Evolutionary conservation across 1,140 invertebrate genomes (phyloP), one percentile per base, ranked within the genome.

Genomic region (Zaprionus taronus): DNA sequence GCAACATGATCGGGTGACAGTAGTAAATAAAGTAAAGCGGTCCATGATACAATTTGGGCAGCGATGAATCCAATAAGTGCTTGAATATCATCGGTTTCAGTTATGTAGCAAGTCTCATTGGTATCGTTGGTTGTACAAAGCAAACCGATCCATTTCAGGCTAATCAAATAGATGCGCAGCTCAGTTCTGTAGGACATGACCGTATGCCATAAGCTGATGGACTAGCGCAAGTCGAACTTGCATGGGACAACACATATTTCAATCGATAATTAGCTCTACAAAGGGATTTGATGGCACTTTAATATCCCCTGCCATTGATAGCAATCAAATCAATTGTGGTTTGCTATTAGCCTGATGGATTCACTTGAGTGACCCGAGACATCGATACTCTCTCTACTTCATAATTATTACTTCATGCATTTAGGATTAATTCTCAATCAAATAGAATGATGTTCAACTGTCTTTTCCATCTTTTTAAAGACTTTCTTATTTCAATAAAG

Each of bases 111-210:
- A 22, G n/a, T 17, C 7, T 17, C 2, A 47, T 47, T 47, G 1
- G n/a, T 20, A 2, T 83, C 36, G 5, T 70, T 63, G 4, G 72
- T 77, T 2, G 74, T 17, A 60, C 79, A 72, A 4, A 84, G 56
- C 22, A 89, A 61, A 15, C 85, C 85, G 49, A 90, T 41, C n/a
- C 20, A 75, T 58, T 80, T 82, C 5, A 90, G 51, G 5, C 69
- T 90, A 0, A 67, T 6, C 9, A 90, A 64, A 62, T 90, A 90
- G 5, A 80, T 17, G 28, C 85, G 71, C 36, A 90, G 41, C 31
- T 90, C 85, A 28, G 7, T 28, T 47, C 76, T 81, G 64, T 61
- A 38, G 14, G 63, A 73, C 85, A 84, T 89, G 76, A 47, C 75
- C 57, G 34, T 53, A 24, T 7, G 49, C 7, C 12, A 51, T 7